A percentile compares a stretch with the other conserved stretches of the same genome.
These are phyloP conservation scores for Magallana ariakensis DNA, from an alignment of 1,140 invertebrate species.

Conservation along the genomic window DNA sequence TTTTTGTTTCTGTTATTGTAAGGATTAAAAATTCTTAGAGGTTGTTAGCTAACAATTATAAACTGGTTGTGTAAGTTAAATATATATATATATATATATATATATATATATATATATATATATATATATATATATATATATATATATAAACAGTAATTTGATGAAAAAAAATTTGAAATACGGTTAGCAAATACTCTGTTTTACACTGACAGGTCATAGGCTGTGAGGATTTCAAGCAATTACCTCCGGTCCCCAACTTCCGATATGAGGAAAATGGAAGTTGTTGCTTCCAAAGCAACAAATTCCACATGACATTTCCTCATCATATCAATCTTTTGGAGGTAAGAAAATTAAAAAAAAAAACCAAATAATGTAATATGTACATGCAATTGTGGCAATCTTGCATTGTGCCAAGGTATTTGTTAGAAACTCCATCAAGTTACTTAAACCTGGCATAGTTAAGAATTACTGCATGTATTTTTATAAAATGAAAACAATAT, in stretches of 20 bases:
- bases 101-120: too few relatives aligned
- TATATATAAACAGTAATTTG: too few relatives aligned
- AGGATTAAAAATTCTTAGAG: neutral
- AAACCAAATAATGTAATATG: neutral
- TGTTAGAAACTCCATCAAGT: slow-evolving; percentile 8
- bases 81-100: too few relatives aligned
- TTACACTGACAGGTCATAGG: slow-evolving; percentile 29
- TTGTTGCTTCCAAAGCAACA: slow-evolving; percentile 39
- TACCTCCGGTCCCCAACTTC: slow-evolving; percentile 49
- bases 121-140: too few relatives aligned
- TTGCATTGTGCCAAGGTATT: slow-evolving; percentile 8
- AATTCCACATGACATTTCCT: slow-evolving; percentile 38
- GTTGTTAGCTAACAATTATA: slow-evolving; percentile 16
- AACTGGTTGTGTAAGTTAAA: slow-evolving; percentile 21
- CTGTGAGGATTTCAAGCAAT: slow-evolving; percentile 29
- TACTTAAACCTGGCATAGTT: neutral
- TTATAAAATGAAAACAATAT: too few relatives aligned
- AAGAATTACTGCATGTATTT: slow-evolving; percentile 22
- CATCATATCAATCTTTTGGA: slow-evolving; percentile 43
- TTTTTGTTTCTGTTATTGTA: neutral
- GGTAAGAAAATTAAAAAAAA: slow-evolving; percentile 30
- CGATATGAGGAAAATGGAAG: slow-evolving; percentile 36
- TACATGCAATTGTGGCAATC: slow-evolving; percentile 11
- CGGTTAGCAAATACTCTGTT: slow-evolving; percentile 5
- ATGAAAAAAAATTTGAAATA: neutral